Conservation (phyloP, 2,888 invertebrate genomes). For the Acleris sparsana region DNA sequence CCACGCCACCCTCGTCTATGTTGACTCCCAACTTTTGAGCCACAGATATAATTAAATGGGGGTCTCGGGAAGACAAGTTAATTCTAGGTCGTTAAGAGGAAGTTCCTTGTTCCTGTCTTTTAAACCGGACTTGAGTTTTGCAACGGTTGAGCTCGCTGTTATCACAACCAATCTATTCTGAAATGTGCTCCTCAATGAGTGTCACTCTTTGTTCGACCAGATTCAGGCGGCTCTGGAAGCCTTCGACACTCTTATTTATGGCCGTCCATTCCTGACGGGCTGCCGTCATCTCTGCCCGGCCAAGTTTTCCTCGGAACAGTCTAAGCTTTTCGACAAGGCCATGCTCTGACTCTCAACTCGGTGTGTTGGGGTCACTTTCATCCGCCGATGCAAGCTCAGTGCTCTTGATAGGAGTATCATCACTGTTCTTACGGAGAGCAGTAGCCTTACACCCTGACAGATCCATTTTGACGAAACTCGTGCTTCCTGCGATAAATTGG, state of each 20-base stretch:
- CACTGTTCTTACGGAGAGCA: too few species aligned
- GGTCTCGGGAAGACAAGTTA: not conserved
- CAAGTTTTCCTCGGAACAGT: not conserved
- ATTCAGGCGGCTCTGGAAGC: not conserved
- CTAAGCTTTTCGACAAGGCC: not conserved
- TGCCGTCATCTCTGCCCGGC: not conserved
- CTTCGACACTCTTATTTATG: not conserved
- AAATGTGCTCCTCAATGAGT: not conserved
- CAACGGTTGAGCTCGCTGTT: not conserved
- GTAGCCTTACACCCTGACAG: too few species aligned
- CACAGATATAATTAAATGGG: not conserved
- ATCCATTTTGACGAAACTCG: too few species aligned
- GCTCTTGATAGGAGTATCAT: too few species aligned
- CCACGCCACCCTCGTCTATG: not conserved
- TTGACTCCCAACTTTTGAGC: not conserved
- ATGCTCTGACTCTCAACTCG: not conserved
- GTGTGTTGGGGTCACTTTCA: too few species aligned
- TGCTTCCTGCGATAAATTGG: too few species aligned
- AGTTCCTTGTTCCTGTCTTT: constrained; percentile 1
- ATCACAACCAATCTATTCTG: not conserved
- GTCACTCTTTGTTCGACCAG: not conserved
- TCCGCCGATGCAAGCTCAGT: too few species aligned
- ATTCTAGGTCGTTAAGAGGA: not conserved
- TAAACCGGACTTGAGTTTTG: not conserved
- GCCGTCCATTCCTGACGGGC: not conserved